Evolutionary conservation across 2,797 vertebrate species (phyloP).

Genomic region (Vipera ursinii): DNA sequence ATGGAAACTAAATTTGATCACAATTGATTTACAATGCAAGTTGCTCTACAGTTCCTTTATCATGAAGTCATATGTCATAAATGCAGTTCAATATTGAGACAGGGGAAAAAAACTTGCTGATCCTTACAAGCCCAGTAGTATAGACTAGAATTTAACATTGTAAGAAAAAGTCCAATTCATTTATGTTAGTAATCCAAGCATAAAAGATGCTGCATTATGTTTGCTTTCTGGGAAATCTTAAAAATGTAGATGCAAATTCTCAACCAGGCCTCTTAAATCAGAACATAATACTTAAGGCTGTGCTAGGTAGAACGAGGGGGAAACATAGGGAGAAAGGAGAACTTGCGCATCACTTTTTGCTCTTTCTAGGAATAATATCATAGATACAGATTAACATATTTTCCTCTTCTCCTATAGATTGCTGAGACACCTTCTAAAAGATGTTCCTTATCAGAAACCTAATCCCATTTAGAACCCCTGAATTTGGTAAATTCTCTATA

Average conservation of each 20-base stretch:
- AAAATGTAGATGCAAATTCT: neutral
- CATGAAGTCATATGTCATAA: slow-evolving; percentile 2
- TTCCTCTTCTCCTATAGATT: neutral
- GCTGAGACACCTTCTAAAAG: neutral
- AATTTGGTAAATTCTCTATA: neutral
- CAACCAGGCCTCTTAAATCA: neutral
- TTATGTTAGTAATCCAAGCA: neutral
- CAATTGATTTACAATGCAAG: slow-evolving; percentile 16
- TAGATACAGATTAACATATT: neutral
- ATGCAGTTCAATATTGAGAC: neutral
- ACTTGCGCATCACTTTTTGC: neutral
- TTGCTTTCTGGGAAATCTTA: neutral
- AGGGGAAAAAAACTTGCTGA: neutral
- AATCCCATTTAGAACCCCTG: neutral
- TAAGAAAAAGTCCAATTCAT: neutral
- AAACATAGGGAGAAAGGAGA: neutral
- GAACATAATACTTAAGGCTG: neutral
- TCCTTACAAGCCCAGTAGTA: neutral
- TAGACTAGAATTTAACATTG: neutral
- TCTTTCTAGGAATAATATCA: neutral
- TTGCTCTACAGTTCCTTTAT: neutral
- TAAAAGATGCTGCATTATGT: neutral
- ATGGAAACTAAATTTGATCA: slow-evolving; percentile 25
- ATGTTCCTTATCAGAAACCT: neutral
- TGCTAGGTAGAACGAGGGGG: neutral